Evolutionary conservation across 1,140 invertebrate species (phyloP), one percentile per base, ranked within the genome.

Genomic region (Proales similis): DNA sequence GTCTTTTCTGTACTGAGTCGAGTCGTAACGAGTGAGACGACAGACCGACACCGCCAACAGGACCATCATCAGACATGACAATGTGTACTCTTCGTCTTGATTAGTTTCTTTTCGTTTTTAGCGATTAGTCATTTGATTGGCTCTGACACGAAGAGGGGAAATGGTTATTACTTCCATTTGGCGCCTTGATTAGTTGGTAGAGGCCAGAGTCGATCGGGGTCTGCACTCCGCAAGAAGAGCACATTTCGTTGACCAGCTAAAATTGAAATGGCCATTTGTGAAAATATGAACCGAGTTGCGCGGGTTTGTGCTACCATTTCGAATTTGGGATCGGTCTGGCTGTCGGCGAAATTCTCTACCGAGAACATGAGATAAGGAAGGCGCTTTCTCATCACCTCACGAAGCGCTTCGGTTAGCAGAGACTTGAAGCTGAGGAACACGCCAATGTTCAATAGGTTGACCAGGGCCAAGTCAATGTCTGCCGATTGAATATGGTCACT

Each of bases 31-130:
- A 0, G 93, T 90, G n/a, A 98, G 79, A 75, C 91, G 90, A 3
- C 94, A 93, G 67, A 99, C 86, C 0, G 92, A 92, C 26, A 98
- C 91, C 0, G 94, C 94, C 1, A 98, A 87, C 77, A 97, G 98
- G 3, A 98, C 94, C 90, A 99, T 94, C 17, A 98, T 74, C 4
- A 98, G 77, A 75, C 93, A 98, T 1, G 93, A 87, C 22, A 92
- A 79, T 12, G 89, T 78, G 79, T 98, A 94, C 68, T 98, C 92
- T 69, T 89, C 86, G 65, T 94, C 90, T 63, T 88, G 68, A 47
- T 66, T 63, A 29, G 72, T 74, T 72, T 67, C 32, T 46, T n/a
- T n/a, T n/a, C n/a, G n/a, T n/a, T n/a, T n/a, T n/a, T n/a, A n/a
- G n/a, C 3, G 11, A 48, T 48, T 48, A 5, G 20, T 26, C 4